Base-by-base conservation (phyloP, 2,888 invertebrate genomes). In the Leptopilina myrica region DNA sequence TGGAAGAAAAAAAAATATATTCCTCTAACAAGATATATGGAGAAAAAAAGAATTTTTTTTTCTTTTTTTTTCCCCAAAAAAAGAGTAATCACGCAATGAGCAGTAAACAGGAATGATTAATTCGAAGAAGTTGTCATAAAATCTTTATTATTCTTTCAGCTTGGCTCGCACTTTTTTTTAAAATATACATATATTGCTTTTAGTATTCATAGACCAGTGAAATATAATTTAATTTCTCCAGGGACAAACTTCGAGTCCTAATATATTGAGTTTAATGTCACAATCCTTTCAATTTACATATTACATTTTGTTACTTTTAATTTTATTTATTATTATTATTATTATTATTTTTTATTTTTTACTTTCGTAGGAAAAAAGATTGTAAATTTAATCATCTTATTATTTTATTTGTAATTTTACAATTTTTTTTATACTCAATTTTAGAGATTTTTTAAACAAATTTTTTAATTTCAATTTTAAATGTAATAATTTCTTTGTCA, bases 101-200 rank as follows among this genome's bases (percentile, higher is more conserved):
- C 56, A 73, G 40, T 73, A 73, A 73, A 69, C 69, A 53, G 2
- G 33, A 73, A 73, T 59, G 73, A 73, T 73, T 73, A 53, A 73
- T 73, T 73, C 33, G 73, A 73, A 56, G 73, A 59, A 40, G n/a
- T 33, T n/a, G 40, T 8, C 73, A 11, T 59, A 56, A 73, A 73
- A n/a, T 40, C 69, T 53, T 69, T 69, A 69, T 53, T 69, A 26
- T 53, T 69, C 69, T 5, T 56, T 73, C n/a, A 26, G 26, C n/a
- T 33, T 26, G 15, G 69, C 5, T 33, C 20, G 49, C 2, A 73
- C 14, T 14, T 53, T 49, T 9, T 14, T 73, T 53, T 73, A 7
- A 7, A 8, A 43, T 43, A 43, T 43, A 20, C 56, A 56, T 73
- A 73, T 73, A 40, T 40, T 15, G n/a, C 53, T n/a, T 73, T 73